A percentile compares a stretch with the other conserved stretches of the same genome.
phyloP scores from a whole-genome alignment of 1,140 invertebrate species.

The Drosophila lacteicornis region DNA sequence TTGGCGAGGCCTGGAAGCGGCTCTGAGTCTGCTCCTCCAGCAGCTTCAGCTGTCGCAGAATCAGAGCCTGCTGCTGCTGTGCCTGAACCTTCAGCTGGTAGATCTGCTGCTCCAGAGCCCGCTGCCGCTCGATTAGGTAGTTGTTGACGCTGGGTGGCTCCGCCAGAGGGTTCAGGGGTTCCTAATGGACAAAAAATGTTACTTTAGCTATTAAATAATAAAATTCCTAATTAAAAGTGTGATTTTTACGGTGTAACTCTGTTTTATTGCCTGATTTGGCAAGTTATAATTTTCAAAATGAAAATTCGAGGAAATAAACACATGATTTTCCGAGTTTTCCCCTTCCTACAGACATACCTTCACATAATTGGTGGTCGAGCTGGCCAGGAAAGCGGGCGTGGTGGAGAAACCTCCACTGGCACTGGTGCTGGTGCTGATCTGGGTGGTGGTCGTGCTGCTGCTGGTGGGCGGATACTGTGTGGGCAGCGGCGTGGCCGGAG shows the following conservation, averaged over 20 bases:
- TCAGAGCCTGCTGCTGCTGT: constrained; percentile 89
- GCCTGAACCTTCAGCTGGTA: constrained; percentile 87
- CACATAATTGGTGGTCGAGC: constrained; percentile 55
- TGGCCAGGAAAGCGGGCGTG: constrained; percentile 61
- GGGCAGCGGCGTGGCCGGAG: constrained; percentile 53
- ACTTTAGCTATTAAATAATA: too few species aligned
- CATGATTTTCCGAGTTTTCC: background rate
- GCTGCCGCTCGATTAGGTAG: constrained; percentile 87
- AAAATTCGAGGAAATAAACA: constrained; percentile 12
- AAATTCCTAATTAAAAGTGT: constrained; percentile 31
- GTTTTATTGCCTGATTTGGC: background rate
- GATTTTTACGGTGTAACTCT: background rate
- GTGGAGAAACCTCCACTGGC: constrained; percentile 51
- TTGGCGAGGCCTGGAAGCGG: constrained; percentile 62
- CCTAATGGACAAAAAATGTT: too few species aligned
- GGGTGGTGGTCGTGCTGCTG: constrained; percentile 51
- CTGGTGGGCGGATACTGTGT: constrained; percentile 66
- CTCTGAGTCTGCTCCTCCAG: constrained; percentile 86
- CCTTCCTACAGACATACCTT: constrained; percentile 47
- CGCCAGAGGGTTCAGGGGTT: constrained; percentile 40
- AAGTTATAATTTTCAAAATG: background rate
- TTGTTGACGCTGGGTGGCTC: constrained; percentile 68
- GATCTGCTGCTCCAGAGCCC: constrained; percentile 89
- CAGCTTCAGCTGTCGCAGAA: constrained; percentile 88
- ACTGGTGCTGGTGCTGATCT: constrained; percentile 39